Evolutionary conservation across 1,140 invertebrate genomes (phyloP), one percentile per base, ranked within the genome.

Genomic region (Dendrolimus punctatus): DNA sequence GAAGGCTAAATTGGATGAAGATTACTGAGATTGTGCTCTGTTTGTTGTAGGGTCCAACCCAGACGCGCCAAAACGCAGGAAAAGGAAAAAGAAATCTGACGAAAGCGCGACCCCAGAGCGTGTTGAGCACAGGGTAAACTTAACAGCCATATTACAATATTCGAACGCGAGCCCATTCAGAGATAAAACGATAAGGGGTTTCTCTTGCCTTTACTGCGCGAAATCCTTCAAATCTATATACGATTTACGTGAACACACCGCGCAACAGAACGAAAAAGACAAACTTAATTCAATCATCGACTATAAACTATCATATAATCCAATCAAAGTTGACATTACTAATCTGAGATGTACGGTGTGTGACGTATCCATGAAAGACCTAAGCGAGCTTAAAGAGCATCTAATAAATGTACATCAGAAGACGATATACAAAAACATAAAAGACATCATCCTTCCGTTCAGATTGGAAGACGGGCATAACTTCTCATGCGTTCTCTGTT

Each of bases 21-120:
- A 81, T 82, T 80, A 85, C 71, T 77, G 72, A 82, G 76, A 76
- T 23, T 80, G 64, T 76, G 68, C 66, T 74, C 77, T 75, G 76
- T 84, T 71, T 83, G 79, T 86, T 86, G 71, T 86, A 86, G 83
- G 78, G 72, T 75, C 73, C 67, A 73, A 74, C 58, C 71, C 62
- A 55, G 76, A 58, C 58, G 61, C 62, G 62, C 64, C 74, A 61
- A 82, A 82, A 65, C 64, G 71, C 63, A 82, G 67, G 63, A 81
- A 71, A 73, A 73, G 65, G 72, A 80, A 74, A 80, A 76, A 76
- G 67, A 81, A 73, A 73, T 62, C 66, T 6, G 71, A 74, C 53
- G 68, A 68, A 49, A 84, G 78, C 70, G 83, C 83, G 5, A 86
- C 83, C 5, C 83, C 83, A 8, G 80, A 86, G 61, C 72, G 83